These are phyloP conservation scores for Drosophila monieri DNA, from an alignment of 2,888 invertebrate species.

Conservation along the genomic window DNA sequence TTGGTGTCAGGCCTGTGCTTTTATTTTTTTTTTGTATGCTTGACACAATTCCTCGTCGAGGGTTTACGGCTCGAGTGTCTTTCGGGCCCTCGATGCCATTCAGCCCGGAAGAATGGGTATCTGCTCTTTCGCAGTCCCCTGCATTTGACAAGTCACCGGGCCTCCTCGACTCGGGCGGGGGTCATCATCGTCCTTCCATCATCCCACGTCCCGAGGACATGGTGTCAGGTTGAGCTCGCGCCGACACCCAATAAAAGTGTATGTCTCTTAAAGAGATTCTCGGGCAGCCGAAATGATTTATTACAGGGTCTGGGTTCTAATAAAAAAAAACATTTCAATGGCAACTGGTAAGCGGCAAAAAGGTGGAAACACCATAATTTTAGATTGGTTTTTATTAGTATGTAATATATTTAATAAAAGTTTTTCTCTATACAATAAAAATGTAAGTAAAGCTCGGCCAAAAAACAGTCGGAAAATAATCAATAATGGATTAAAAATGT, in stretches of 20 bases:
- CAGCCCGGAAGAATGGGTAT: conserved; percentile 39
- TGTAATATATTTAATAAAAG: not conserved
- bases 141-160: conserved; percentile 24
- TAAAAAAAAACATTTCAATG: not conserved
- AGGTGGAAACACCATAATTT: not conserved
- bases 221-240: conserved; percentile 22
- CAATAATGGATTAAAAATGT: no score
- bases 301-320: not conserved
- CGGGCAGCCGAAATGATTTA: conserved; percentile 16
- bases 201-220: conserved; percentile 7
- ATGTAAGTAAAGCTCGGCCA: no score
- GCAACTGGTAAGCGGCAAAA: not conserved
- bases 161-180: conserved; percentile 2
- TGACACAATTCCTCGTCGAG: conserved; percentile 72
- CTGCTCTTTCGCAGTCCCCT: conserved; percentile 69
- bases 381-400: not conserved
- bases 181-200: conserved; percentile 32
- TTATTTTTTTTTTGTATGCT: conserved; percentile 68
- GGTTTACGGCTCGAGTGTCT: conserved; percentile 56
- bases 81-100: conserved; percentile 70
- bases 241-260: conserved; percentile 17
- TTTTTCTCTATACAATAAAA: no score
- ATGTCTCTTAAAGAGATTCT: conserved; percentile 4
- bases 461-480: no score
- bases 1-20: conserved; percentile 11